Evolutionary conservation across 2,797 vertebrate genomes (phyloP).

Genomic region (Phrynocephalus forsythii): DNA sequence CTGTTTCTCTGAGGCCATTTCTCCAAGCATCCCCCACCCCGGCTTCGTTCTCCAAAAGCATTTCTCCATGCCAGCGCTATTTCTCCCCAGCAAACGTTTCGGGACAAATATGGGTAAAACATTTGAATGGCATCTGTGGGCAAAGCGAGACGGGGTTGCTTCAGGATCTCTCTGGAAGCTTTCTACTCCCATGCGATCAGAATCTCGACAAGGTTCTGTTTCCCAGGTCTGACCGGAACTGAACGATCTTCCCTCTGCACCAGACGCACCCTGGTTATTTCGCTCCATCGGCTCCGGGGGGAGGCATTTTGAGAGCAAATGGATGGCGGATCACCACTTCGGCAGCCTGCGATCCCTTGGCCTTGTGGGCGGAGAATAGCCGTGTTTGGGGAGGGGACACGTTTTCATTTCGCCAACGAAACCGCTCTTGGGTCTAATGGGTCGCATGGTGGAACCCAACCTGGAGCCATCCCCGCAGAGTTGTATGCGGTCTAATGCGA

Average conservation of each 20-base stretch:
- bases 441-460: too few species aligned
- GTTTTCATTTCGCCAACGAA: too few species aligned
- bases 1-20: constrained; percentile 47
- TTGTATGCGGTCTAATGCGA: too few species aligned
- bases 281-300: neutral
- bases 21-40: neutral
- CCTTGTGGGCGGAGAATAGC: too few species aligned
- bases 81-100: neutral
- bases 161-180: neutral
- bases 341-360: too few species aligned
- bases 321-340: too few species aligned
- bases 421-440: too few species aligned
- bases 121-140: neutral
- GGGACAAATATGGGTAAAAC: constrained; percentile 2
- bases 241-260: neutral
- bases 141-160: neutral
- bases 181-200: neutral
- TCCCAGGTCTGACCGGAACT: neutral
- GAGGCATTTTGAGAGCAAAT: too few species aligned
- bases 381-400: too few species aligned
- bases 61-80: neutral
- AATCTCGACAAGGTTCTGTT: neutral
- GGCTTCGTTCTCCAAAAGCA: constrained; percentile 15
- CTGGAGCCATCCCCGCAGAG: too few species aligned
- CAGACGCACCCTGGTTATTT: neutral